Base-by-base conservation (phyloP, 2,797 vertebrate genomes). In the Betta splendens region DNA sequence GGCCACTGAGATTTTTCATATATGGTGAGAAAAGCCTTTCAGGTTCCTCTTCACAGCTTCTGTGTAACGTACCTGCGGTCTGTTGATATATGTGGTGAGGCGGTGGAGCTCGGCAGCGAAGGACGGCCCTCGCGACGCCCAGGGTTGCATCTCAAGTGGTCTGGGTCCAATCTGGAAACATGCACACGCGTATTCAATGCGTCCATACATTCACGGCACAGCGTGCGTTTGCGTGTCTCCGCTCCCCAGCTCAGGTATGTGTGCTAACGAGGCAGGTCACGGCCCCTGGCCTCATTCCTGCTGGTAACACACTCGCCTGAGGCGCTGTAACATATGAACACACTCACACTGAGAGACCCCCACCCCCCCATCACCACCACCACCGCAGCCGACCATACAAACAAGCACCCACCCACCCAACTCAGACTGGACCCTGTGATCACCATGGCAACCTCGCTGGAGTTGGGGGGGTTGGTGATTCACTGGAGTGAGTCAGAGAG, bases 401-500 rank as follows among this genome's bases (percentile, higher is more conserved):
- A n/a, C n/a, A n/a, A n/a, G n/a, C 48, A 49, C 37, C 23, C 60
- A 47, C 54, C 64, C 65, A 49, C 65, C 61, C 63, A 21, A 57
- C 40, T 53, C 64, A 75, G 46, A 59, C 54, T 79, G 70, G 83
- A 63, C 72, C 50, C 48, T 68, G 48, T 72, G 80, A 69, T 89
- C 84, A 75, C 85, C 78, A 87, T 87, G 83, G 80, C 74, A 89
- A 90, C 87, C 72, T 70, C 46, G 31, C 48, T 42, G 9, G 60
- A 45, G 46, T 21, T 53, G 33, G 31, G 40, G 32, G 64, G 56
- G 54, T 18, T 58, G 69, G 71, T 84, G 84, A 85, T 82, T 86
- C 76, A 86, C 78, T 42, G 71, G 73, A 83, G 23, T 32, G 86
- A 90, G 83, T 89, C 87, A 91, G 82, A 87, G 77, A 87, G 80